Evolutionary conservation across 2,888 invertebrate species (phyloP).

Genomic region (Sepioteuthis lessoniana): DNA sequence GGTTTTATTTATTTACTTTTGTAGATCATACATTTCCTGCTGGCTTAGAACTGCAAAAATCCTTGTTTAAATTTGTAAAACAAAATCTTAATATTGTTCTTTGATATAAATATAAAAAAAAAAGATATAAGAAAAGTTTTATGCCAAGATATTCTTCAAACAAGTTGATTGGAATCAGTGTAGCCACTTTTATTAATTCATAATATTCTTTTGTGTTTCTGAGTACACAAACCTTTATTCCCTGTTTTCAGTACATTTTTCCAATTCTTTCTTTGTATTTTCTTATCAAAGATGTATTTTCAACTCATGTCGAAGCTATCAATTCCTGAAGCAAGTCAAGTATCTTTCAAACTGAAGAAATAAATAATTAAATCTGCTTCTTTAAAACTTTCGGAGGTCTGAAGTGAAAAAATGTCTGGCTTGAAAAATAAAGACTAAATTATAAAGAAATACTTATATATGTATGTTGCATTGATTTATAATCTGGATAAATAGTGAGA

Average conservation of each 20-base stretch:
- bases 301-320: neutral
- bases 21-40: no score
- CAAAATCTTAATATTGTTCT: neutral
- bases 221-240: neutral
- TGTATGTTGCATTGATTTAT: no score
- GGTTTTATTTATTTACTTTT: no score
- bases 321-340: neutral
- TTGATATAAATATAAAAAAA: neutral
- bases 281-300: neutral
- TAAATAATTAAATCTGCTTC: neutral
- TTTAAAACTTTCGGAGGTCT: neutral
- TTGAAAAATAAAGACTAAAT: no score
- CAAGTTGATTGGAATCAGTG: neutral
- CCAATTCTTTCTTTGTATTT: neutral
- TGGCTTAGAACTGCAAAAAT: no score
- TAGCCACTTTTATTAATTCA: neutral
- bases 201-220: neutral
- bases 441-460: no score
- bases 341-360: neutral
- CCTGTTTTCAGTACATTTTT: neutral
- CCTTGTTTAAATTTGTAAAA: no score
- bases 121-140: neutral
- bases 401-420: no score
- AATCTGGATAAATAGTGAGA: no score
- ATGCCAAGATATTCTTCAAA: neutral